Percentiles rank a stretch among this genome's conserved stretches.
Conservation (phyloP, 2,113 vertebrate genomes). For the Myotis yumanensis region DNA sequence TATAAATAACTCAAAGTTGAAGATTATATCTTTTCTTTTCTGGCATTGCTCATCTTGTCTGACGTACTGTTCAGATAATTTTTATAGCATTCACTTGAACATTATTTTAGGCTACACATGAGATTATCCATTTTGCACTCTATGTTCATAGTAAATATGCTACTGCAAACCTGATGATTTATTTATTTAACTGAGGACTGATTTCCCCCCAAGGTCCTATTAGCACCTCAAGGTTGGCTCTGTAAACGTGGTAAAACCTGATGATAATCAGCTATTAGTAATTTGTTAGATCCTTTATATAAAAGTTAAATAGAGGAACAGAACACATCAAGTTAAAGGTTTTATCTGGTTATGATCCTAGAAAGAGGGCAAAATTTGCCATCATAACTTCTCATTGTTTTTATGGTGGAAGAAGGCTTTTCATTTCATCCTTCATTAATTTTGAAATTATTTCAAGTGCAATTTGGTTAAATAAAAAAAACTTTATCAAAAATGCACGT, state of each 20-base stretch:
- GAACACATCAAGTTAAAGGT: background rate
- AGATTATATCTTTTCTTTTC: background rate
- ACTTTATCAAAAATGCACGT: background rate
- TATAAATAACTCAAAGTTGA: background rate
- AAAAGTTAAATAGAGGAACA: constrained; percentile 24
- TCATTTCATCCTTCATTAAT: background rate
- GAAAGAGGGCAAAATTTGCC: background rate
- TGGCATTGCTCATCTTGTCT: background rate
- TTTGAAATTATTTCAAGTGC: background rate
- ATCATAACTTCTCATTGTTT: constrained; percentile 7
- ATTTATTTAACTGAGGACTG: constrained; percentile 55
- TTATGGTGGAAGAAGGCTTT: background rate
- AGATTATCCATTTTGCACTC: constrained; percentile 18
- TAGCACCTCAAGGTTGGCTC: constrained; percentile 56
- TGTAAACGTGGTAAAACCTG: constrained; percentile 51
- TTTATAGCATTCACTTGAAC: background rate
- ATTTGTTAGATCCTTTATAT: constrained; percentile 43
- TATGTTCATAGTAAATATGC: constrained; percentile 40
- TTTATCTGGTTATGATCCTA: constrained; percentile 29
- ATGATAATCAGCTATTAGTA: constrained; percentile 38
- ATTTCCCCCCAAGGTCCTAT: constrained; percentile 50
- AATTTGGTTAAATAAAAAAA: constrained; percentile 6
- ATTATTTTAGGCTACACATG: constrained; percentile 40
- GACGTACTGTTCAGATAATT: background rate
- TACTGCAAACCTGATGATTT: constrained; percentile 46